phyloP scores from a whole-genome alignment of 1,140 invertebrate species.

The Drosophila bocki region DNA sequence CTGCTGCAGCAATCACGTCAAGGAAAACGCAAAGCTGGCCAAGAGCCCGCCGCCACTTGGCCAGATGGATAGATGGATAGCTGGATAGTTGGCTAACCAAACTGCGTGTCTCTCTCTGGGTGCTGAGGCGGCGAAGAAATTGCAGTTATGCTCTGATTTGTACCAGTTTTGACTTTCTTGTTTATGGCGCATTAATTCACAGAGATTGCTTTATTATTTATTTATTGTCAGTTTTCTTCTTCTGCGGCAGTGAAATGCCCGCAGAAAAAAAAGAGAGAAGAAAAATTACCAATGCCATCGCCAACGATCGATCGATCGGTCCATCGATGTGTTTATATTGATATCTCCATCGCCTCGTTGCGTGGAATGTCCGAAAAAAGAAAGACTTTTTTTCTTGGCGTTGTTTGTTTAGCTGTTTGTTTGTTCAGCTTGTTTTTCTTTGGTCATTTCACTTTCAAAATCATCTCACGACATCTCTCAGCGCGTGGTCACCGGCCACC shows the following conservation, averaged over 20 bases:
- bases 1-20: slow-evolving; percentile 60
- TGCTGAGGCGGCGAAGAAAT: slow-evolving; percentile 74
- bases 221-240: slow-evolving; percentile 76
- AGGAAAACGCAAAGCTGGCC: slow-evolving; percentile 61
- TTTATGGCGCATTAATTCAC: slow-evolving; percentile 82
- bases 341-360: slow-evolving; percentile 40
- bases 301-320: slow-evolving; percentile 22
- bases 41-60: slow-evolving; percentile 17
- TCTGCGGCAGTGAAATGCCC: slow-evolving; percentile 6
- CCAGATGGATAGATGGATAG: slow-evolving; percentile 22
- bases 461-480: slow-evolving; percentile 67
- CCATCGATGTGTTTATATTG: slow-evolving; percentile 44
- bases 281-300: slow-evolving; percentile 58
- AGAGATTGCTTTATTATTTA: slow-evolving; percentile 80
- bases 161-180: slow-evolving; percentile 85
- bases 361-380: slow-evolving; percentile 52
- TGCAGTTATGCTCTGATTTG: slow-evolving; percentile 85
- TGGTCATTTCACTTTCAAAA: slow-evolving; percentile 83
- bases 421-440: slow-evolving; percentile 53
- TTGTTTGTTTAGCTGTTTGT: slow-evolving; percentile 38
- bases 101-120: slow-evolving; percentile 61
- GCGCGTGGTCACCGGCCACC: slow-evolving; percentile 60
- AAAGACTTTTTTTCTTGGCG: slow-evolving; percentile 17
- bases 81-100: slow-evolving; percentile 10
- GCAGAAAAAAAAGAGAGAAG: slow-evolving; percentile 44